Percentiles rank a stretch among this genome's conserved stretches.
Evolutionary conservation across 1,140 invertebrate genomes (phyloP).

Genomic region (Drosophila micromelanica): DNA sequence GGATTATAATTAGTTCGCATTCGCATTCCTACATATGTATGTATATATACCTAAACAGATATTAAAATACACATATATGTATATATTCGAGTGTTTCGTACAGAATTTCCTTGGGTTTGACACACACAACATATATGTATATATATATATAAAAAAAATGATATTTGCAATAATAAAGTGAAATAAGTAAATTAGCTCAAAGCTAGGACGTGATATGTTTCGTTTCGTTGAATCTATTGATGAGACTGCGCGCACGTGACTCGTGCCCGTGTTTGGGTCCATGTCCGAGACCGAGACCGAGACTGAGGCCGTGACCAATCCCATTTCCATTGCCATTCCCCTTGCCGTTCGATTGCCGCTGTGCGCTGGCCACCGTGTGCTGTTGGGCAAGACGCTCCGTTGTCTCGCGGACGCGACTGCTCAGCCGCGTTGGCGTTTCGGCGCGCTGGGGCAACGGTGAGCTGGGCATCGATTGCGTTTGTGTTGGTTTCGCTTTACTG

Average conservation of each 20-base stretch:
- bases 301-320: neutral
- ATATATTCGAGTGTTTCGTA: slow-evolving; percentile 74
- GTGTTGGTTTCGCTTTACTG: slow-evolving; percentile 49
- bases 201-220: slow-evolving; percentile 77
- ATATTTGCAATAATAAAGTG: slow-evolving; percentile 64
- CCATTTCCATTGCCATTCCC: slow-evolving; percentile 40
- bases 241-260: slow-evolving; percentile 69
- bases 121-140: slow-evolving; percentile 13
- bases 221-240: slow-evolving; percentile 78
- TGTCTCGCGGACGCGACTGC: slow-evolving; percentile 76
- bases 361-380: slow-evolving; percentile 73
- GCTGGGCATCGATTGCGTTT: slow-evolving; percentile 74
- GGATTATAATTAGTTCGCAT: slow-evolving; percentile 46
- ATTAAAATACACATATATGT: slow-evolving; percentile 10
- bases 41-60: slow-evolving; percentile 11
- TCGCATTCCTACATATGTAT: slow-evolving; percentile 28
- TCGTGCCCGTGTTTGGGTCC: slow-evolving; percentile 38
- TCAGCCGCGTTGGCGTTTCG: slow-evolving; percentile 77
- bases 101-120: slow-evolving; percentile 42
- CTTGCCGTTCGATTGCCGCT: slow-evolving; percentile 37
- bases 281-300: slow-evolving; percentile 24
- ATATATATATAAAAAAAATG: slow-evolving; percentile 24
- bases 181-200: slow-evolving; percentile 32
- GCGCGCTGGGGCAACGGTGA: slow-evolving; percentile 72
- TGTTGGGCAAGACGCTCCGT: slow-evolving; percentile 79